These are phyloP conservation scores for Sepiola atlantica DNA, from an alignment of 2,888 invertebrate species.

Conservation along the genomic window DNA sequence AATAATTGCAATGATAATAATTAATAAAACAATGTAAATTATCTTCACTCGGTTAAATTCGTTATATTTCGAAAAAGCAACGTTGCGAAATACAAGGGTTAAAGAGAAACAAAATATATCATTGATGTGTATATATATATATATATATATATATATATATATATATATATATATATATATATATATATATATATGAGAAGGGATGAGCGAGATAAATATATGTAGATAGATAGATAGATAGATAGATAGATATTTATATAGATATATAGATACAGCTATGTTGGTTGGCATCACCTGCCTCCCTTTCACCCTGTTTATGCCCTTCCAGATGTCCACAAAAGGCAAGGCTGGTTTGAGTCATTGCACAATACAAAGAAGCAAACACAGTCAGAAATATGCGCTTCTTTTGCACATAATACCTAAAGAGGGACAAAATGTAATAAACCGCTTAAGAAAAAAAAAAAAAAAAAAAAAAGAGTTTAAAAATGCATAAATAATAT, in stretches of 20 bases:
- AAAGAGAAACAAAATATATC: too few species aligned
- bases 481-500: background rate
- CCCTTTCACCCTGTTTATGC: background rate
- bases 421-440: background rate
- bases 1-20: too few species aligned
- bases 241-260: too few species aligned
- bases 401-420: background rate
- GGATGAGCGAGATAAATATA: too few species aligned
- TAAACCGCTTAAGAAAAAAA: background rate
- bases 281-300: background rate
- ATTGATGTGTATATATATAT: too few species aligned
- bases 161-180: conserved; percentile 32
- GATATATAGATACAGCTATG: background rate
- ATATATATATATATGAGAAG: background rate
- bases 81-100: too few species aligned
- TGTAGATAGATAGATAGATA: background rate
- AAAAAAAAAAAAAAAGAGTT: background rate
- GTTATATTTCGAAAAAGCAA: too few species aligned
- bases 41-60: too few species aligned
- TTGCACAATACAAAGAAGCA: background rate
- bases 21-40: too few species aligned
- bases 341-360: background rate
- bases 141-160: conserved; percentile 32
- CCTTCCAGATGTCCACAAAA: background rate
- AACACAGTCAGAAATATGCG: background rate